phyloP scores from a whole-genome alignment of 2,888 invertebrate species.

The Himalopsyche anomala region DNA sequence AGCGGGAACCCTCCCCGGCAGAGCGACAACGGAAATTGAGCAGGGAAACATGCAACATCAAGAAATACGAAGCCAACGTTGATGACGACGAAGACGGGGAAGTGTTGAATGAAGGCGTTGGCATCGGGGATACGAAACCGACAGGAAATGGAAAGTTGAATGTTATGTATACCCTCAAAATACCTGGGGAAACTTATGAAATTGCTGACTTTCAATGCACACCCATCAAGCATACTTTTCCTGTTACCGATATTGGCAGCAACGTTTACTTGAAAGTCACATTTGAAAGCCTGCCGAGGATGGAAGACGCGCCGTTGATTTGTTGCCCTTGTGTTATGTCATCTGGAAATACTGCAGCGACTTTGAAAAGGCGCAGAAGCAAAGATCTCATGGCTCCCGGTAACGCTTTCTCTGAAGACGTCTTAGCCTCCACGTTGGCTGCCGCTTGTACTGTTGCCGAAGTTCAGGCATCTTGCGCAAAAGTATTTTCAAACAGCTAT shows the following conservation, averaged over 20 bases:
- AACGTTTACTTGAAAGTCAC: constrained; percentile 80
- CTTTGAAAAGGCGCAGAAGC: constrained; percentile 71
- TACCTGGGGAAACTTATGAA: constrained; percentile 80
- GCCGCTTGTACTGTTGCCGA: constrained; percentile 56
- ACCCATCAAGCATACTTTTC: constrained; percentile 84
- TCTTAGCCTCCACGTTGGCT: constrained; percentile 56
- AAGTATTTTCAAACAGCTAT: not conserved
- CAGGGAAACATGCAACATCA: constrained; percentile 75
- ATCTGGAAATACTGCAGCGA: constrained; percentile 66
- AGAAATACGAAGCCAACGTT: constrained; percentile 74
- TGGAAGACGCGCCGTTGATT: constrained; percentile 83
- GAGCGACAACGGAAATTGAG: constrained; percentile 73
- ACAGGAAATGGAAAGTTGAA: constrained; percentile 70
- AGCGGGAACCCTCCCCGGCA: constrained; percentile 66
- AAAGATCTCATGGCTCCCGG: constrained; percentile 69
- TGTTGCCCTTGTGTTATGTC: constrained; percentile 70
- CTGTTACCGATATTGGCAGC: constrained; percentile 81
- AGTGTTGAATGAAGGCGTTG: constrained; percentile 64
- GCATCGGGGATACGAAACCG: constrained; percentile 70
- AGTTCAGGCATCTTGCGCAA: constrained; percentile 41
- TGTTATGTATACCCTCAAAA: constrained; percentile 83
- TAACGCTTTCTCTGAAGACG: constrained; percentile 55
- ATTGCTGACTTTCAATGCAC: constrained; percentile 76
- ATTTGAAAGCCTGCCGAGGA: constrained; percentile 84
- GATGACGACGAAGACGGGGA: constrained; percentile 68